A percentile compares a stretch with the other conserved stretches of the same genome.
Evolutionary conservation across 2,888 invertebrate species (phyloP).

Genomic region (Drosophila histrio): DNA sequence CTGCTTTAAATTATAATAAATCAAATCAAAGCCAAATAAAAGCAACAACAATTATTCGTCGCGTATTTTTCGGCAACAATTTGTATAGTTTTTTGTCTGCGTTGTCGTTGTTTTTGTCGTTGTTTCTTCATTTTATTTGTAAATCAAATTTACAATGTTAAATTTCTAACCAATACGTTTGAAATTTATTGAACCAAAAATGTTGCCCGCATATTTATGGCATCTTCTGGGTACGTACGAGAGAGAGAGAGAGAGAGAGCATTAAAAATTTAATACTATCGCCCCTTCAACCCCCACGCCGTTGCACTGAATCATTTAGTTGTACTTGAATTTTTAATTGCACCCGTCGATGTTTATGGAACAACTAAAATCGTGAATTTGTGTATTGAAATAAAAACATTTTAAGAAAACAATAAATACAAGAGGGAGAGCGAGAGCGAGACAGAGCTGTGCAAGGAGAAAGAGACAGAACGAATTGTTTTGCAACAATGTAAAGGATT

Average conservation of each 20-base stretch:
- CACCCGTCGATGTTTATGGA: slow-evolving; percentile 1
- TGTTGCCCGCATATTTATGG: slow-evolving; percentile 39
- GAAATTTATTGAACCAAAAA: slow-evolving; percentile 19
- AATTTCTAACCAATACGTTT: slow-evolving; percentile 11
- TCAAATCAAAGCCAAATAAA: slow-evolving; percentile 23
- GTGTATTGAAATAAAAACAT: not conserved
- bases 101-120: not conserved
- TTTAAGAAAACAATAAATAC: not conserved
- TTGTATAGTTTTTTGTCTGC: not conserved
- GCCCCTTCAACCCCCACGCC: not conserved
- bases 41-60: slow-evolving; percentile 7
- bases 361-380: not conserved
- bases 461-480: not conserved
- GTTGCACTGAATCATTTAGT: not conserved
- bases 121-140: not conserved
- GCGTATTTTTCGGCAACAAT: slow-evolving; percentile 13
- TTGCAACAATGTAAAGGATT: not conserved
- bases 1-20: slow-evolving; percentile 40
- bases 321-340: slow-evolving; percentile 12
- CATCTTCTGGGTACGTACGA: slow-evolving; percentile 28
- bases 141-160: slow-evolving; percentile 30
- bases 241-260: not conserved
- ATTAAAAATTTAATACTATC: slow-evolving; percentile 1
- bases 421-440: not conserved
- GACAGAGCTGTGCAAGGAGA: not conserved